A percentile compares a stretch with the other conserved stretches of the same genome.
Evolutionary conservation across 1,140 invertebrate species (phyloP).

Genomic region (Tetragnatha versicolor): DNA sequence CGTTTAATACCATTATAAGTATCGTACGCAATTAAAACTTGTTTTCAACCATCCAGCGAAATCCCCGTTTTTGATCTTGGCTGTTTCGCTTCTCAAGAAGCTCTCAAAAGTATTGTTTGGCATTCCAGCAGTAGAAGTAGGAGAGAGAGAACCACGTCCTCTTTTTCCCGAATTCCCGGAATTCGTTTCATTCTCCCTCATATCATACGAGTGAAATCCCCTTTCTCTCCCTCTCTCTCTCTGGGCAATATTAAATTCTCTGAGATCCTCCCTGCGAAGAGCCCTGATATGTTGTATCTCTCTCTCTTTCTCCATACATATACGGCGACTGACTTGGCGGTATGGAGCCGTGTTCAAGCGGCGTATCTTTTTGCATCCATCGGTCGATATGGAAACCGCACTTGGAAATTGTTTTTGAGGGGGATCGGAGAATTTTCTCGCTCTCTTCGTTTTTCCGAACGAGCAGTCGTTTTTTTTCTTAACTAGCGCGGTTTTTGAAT

Average conservation of each 20-base stretch:
- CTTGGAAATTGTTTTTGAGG: not conserved
- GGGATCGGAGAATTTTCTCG: not conserved
- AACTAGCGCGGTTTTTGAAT: too few species aligned
- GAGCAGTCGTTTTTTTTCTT: too few species aligned
- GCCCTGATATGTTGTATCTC: constrained; percentile 9
- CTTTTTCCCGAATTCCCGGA: constrained; percentile 2
- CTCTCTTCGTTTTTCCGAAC: too few species aligned
- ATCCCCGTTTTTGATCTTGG: too few species aligned
- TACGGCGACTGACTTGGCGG: not conserved
- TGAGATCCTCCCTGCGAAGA: not conserved
- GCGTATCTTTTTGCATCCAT: not conserved
- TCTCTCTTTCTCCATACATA: not conserved
- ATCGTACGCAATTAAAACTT: too few species aligned
- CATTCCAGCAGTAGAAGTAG: too few species aligned
- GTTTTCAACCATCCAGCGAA: too few species aligned
- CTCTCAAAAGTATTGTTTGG: too few species aligned
- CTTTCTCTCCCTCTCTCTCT: not conserved
- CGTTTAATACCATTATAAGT: too few species aligned
- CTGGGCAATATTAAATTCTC: constrained; percentile 33
- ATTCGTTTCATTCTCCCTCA: not conserved
- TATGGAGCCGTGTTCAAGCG: not conserved
- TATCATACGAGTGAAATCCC: constrained; percentile 30
- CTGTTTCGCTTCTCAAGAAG: too few species aligned
- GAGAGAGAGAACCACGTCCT: not conserved
- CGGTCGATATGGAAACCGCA: not conserved